Base-by-base conservation (phyloP, 2,113 vertebrate genomes). In the Mungos mungo region DNA sequence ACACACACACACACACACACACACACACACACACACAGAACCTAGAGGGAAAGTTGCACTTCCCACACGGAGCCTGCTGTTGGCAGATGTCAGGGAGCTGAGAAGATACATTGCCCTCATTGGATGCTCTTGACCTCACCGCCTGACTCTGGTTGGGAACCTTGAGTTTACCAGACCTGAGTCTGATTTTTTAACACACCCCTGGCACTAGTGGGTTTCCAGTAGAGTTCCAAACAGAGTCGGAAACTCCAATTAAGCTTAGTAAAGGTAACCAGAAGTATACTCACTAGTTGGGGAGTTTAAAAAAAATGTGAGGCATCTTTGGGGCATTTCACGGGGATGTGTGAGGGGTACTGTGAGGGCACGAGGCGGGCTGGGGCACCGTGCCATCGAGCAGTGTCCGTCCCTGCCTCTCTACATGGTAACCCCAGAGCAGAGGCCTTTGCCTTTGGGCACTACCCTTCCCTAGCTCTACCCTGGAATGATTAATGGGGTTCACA, bases 321-420 rank as follows among this genome's bases (percentile, higher is more conserved):
- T 86, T 25, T 25, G 57, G 79, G 79, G 45, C 13, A 0, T 80
- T 2, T 45, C 11, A 2, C 0, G 2, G 15, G 27, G 12, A 0
- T 4, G 25, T 4, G 25, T 0, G 1, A 38, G 33, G 35, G 18
- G 21, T 27, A 50, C 18, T 16, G 38, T 0, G 31, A 25, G 21
- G 35, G 12, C 7, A 0, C 2, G 0, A 0, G 3, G 12, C 23
- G 8, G 7, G 31, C 13, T 35, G 7, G 3, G 33, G 18, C 3
- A 1, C 0, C 7, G 38, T 0, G 27, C 50, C 41, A 0, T 7
- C 2, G 19, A 16, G 29, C 15, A 2, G 69, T 1, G 15, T 47
- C 38, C 81, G 41, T 60, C 19, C 27, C 38, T 50, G 6, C 38
- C 57, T 14, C 1, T 50, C 25, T 15, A 0, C 3, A 1, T 9